Evolutionary conservation across 1,140 invertebrate species (phyloP).

Genomic region (Cydia pomonella): DNA sequence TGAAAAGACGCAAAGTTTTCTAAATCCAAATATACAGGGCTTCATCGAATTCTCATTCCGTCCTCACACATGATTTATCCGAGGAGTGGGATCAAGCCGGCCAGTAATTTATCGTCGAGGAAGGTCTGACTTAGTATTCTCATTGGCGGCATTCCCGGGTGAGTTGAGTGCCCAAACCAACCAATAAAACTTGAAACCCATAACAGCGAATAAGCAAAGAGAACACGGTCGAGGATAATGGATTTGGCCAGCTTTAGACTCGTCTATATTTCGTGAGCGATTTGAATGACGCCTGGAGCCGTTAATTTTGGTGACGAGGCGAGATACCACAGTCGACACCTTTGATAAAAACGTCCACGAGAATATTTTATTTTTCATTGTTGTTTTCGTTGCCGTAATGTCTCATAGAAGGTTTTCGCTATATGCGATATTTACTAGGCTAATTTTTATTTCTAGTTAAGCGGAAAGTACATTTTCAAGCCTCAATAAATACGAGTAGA

Average conservation of each 20-base stretch:
- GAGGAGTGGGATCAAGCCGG: slow-evolving; percentile 60
- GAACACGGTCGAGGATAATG: no score
- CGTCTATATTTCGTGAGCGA: background rate
- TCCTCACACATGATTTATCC: slow-evolving; percentile 70
- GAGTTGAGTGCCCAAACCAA: background rate
- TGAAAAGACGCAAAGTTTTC: slow-evolving; percentile 40
- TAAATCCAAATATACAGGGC: slow-evolving; percentile 58
- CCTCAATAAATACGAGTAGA: no score
- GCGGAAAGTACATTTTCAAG: no score
- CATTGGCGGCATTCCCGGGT: background rate
- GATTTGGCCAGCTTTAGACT: background rate
- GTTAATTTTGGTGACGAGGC: slow-evolving; percentile 56
- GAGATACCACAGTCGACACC: slow-evolving; percentile 54
- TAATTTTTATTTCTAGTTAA: no score
- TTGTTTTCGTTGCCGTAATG: no score
- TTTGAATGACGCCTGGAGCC: slow-evolving; percentile 32
- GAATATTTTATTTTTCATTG: background rate
- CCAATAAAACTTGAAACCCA: background rate
- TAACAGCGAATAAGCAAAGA: no score
- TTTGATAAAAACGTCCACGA: slow-evolving; percentile 32
- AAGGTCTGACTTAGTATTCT: slow-evolving; percentile 37
- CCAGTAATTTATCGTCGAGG: slow-evolving; percentile 61
- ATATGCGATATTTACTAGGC: no score
- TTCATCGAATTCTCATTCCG: slow-evolving; percentile 63
- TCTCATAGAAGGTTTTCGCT: no score